phyloP scores from a whole-genome alignment of 2,113 vertebrate species.

The Gallinago media region DNA sequence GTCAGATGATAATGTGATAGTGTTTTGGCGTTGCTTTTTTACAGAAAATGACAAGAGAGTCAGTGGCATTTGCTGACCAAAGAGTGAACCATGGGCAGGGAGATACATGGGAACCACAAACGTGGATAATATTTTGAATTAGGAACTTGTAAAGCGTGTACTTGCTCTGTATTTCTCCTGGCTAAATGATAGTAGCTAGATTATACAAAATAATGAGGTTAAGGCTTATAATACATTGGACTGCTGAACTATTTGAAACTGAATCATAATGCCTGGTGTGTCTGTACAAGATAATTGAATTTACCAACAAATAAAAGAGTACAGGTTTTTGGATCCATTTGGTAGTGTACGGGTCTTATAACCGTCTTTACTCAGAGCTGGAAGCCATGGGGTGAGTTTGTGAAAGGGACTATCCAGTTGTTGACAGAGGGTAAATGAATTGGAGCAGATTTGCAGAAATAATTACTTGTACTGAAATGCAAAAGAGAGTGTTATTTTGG shows the following conservation, averaged over 20 bases:
- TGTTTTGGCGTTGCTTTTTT: neutral
- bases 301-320: neutral
- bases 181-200: neutral
- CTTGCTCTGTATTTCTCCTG: neutral
- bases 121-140: neutral
- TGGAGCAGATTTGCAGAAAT: neutral
- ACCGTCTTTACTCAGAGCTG: neutral
- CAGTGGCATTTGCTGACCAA: neutral
- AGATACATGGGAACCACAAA: fast-evolving
- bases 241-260: neutral
- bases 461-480: neutral
- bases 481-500: neutral
- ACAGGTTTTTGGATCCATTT: neutral
- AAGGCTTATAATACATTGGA: neutral
- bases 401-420: neutral
- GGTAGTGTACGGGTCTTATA: neutral
- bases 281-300: neutral
- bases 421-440: neutral
- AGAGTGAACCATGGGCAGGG: neutral
- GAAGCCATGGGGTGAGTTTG: neutral
- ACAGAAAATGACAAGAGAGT: neutral
- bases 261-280: neutral
- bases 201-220: neutral
- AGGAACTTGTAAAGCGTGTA: neutral
- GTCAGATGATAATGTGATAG: neutral